Conservation (phyloP, 2,113 vertebrate species). For the Bolborhynchus lineola region DNA sequence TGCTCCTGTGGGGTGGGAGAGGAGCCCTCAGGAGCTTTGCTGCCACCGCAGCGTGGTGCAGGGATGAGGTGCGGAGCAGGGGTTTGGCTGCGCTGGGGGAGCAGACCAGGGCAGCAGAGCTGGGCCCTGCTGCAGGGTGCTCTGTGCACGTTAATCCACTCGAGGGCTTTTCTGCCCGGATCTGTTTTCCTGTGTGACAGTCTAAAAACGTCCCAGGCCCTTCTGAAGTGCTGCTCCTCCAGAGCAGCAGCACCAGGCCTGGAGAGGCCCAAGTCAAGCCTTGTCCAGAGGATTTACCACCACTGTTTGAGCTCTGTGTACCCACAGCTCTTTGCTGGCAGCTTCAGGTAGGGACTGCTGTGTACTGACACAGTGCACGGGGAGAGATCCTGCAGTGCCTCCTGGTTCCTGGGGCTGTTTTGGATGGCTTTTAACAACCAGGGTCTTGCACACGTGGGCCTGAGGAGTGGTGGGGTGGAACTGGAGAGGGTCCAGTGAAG, state of each 20-base stretch:
- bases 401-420: neutral
- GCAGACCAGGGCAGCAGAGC: neutral
- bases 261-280: accelerated
- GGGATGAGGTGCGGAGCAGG: accelerated
- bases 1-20: neutral
- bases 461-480: accelerated
- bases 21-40: neutral
- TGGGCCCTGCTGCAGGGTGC: neutral
- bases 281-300: neutral
- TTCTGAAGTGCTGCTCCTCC: neutral
- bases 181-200: neutral
- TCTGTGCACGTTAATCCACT: neutral
- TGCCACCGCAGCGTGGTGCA: accelerated
- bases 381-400: neutral
- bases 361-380: accelerated
- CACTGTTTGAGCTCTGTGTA: accelerated
- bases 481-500: neutral
- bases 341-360: neutral
- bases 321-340: neutral
- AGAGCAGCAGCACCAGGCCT: neutral
- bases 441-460: accelerated
- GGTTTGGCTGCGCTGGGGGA: neutral
- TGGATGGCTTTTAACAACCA: neutral
- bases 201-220: neutral
- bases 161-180: neutral